A percentile compares a stretch with the other conserved stretches of the same genome.
phyloP scores from a whole-genome alignment of 2,797 vertebrate genomes.

The Takifugu ocellatus region DNA sequence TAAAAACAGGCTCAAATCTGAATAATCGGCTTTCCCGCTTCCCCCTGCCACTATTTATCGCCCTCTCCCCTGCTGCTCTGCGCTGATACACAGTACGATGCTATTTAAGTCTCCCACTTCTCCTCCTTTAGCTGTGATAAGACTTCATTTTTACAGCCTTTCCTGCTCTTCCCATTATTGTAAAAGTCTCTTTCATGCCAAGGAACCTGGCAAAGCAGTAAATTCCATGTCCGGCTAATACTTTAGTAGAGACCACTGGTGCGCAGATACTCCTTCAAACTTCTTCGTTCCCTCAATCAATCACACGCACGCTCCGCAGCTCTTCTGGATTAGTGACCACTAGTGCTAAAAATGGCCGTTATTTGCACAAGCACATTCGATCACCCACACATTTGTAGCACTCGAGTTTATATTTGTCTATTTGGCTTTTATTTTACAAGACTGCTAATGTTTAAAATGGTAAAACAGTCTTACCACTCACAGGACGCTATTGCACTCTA shows the following conservation, averaged over 20 bases:
- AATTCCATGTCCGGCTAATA: conserved; percentile 70
- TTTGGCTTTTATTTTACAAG: conserved; percentile 9
- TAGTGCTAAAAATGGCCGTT: conserved; percentile 13
- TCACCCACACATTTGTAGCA: background rate
- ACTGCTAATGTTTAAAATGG: no score
- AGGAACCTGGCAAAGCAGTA: conserved; percentile 59
- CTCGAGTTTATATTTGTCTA: conserved; percentile 4
- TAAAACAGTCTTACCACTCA: no score
- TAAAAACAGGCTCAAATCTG: conserved; percentile 49
- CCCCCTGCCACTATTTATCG: conserved; percentile 49
- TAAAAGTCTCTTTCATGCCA: conserved; percentile 67
- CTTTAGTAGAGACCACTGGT: conserved; percentile 61
- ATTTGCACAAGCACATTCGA: background rate
- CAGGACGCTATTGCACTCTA: no score
- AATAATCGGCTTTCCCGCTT: conserved; percentile 52
- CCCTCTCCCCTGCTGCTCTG: conserved; percentile 26
- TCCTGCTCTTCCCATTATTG: conserved; percentile 67
- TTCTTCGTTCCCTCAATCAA: conserved; percentile 52
- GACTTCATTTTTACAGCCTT: conserved; percentile 68
- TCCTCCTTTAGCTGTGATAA: conserved; percentile 61
- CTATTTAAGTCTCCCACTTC: conserved; percentile 67
- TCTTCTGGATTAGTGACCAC: conserved; percentile 23
- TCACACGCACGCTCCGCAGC: conserved; percentile 29
- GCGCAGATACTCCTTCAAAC: conserved; percentile 44
- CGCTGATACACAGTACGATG: conserved; percentile 57